Evolutionary conservation across 2,797 vertebrate species (phyloP), one percentile per base, ranked within the genome.

Genomic region (Meda fulgida): DNA sequence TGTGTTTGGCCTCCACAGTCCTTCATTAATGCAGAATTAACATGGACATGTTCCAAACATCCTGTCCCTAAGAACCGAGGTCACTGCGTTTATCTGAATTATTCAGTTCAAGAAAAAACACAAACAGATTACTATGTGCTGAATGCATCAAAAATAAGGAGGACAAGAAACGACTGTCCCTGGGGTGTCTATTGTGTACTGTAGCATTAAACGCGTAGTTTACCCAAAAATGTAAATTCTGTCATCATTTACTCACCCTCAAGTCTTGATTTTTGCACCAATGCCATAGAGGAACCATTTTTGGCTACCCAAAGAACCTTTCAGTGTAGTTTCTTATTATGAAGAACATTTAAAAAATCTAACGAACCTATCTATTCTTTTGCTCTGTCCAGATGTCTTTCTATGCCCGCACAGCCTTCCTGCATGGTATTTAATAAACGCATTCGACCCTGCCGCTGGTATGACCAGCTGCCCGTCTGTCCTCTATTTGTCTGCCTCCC

Each of bases 31-130:
- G 72, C 75, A 81, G 36, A 81, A 81, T 53, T 78, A 84, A 81
- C 83, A 80, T 78, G 72, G 65, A 77, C 19, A 77, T 81, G 80
- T 77, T 87, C 80, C 65, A 60, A 84, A 77, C 82, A 87, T 81
- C 72, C 78, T 76, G 71, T 76, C 43, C 36, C 84, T 71, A 18
- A 26, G 77, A 36, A 43, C 71, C 2, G 43, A 80, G 76, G 66
- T 85, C 84, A 85, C 40, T 10, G 84, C 16, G n/a, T 85, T 85
- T 79, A 51, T 48, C 67, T 80, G 55, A 80, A 79, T 85, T 48
- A 85, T 85, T 80, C 16, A 73, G 84, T 51, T 72, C 40, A 72
- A 73, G 29, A 51, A 48, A 78, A 85, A 79, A 79, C 40, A 79
- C 65, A 53, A 55, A 84, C 36, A 71, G 63, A 84, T 78, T 60